Percentiles rank a stretch among this genome's conserved stretches.
These are phyloP conservation scores for Hemibagrus wyckioides DNA, from an alignment of 2,113 vertebrate species.

Conservation along the genomic window DNA sequence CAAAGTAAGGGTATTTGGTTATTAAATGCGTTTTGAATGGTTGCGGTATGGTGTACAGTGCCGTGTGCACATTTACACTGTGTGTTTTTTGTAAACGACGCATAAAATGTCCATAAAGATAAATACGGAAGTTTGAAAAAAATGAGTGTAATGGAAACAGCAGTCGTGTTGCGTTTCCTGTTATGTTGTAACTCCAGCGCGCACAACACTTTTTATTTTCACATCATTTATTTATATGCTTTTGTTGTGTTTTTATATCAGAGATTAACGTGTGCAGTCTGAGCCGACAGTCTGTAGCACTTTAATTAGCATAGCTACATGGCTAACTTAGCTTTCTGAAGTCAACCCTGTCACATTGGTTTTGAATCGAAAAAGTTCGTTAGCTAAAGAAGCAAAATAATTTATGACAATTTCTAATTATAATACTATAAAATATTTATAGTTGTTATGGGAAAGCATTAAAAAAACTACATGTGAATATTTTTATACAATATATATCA, in stretches of 20 bases:
- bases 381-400: neutral
- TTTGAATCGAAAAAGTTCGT: neutral
- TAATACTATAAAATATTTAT: neutral
- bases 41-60: neutral
- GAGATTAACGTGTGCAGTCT: neutral
- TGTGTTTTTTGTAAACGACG: neutral
- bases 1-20: constrained; percentile 72
- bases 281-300: neutral
- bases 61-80: too few species aligned
- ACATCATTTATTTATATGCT: neutral
- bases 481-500: neutral
- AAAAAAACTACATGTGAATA: neutral
- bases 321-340: neutral
- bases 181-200: neutral
- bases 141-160: neutral
- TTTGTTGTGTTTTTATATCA: neutral
- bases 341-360: neutral
- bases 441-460: neutral
- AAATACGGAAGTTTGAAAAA: constrained; percentile 13
- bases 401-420: too few species aligned
- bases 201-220: too few species aligned
- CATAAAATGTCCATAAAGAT: neutral
- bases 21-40: neutral
- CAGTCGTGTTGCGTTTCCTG: constrained; percentile 13
- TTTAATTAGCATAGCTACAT: neutral